These are phyloP conservation scores for Dynastes tityus DNA, from an alignment of 2,888 invertebrate species.

Conservation along the genomic window DNA sequence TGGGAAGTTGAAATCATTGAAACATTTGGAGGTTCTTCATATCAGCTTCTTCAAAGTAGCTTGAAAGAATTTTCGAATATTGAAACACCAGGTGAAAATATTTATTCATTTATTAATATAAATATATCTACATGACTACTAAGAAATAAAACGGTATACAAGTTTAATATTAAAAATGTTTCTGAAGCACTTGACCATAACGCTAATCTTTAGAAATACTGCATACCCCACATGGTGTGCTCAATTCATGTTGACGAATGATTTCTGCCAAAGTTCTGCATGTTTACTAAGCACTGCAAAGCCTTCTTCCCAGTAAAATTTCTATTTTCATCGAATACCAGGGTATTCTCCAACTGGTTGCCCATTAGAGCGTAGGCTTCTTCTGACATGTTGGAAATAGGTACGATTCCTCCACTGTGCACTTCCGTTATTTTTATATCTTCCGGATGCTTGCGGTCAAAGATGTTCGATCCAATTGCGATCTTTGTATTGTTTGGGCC, in stretches of 20 bases:
- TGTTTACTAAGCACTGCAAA: conserved; percentile 24
- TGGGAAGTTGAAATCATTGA: no score
- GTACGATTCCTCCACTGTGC: conserved; percentile 24
- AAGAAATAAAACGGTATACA: no score
- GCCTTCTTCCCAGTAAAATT: conserved; percentile 27
- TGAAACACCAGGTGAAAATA: no score
- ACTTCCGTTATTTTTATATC: conserved; percentile 22
- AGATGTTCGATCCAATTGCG: conserved; percentile 11
- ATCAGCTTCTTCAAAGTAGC: no score
- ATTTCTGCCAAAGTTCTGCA: conserved; percentile 15
- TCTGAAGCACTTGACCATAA: no score
- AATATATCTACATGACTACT: no score
- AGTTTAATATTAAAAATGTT: no score
- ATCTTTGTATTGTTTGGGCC: conserved; percentile 12
- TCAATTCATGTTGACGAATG: neutral
- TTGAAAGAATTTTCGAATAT: no score
- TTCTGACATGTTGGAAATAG: conserved; percentile 24
- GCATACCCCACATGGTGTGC: neutral
- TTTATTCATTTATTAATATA: no score
- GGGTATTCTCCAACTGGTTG: conserved; percentile 30
- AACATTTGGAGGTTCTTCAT: no score
- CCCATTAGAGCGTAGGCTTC: conserved; percentile 24
- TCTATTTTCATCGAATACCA: conserved; percentile 32
- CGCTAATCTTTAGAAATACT: neutral
- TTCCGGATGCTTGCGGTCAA: conserved; percentile 22